Conservation (phyloP, 2,797 vertebrate species). For the Delichon dasypus region DNA sequence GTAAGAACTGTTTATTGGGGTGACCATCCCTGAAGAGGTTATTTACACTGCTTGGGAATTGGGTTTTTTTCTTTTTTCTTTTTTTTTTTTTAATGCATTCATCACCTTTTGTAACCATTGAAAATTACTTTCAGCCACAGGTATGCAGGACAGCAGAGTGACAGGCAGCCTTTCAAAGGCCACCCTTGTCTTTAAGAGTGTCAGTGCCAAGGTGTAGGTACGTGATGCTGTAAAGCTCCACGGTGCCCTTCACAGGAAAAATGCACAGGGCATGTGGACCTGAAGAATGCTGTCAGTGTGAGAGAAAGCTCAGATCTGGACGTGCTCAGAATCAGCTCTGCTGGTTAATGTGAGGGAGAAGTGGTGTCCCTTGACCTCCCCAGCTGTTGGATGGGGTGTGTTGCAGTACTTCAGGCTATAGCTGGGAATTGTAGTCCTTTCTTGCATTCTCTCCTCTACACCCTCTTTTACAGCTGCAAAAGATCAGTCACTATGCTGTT, state of each 20-base stretch:
- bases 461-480: not conserved
- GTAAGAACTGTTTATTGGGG: not conserved
- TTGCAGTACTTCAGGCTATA: not conserved
- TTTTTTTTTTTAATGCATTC: not conserved
- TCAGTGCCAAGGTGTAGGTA: accelerated
- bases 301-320: not conserved
- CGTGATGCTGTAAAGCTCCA: not conserved
- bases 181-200: not conserved
- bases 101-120: not conserved
- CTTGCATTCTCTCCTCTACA: not conserved
- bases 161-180: not conserved
- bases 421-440: not conserved
- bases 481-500: not conserved
- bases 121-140: not conserved
- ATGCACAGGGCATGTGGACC: too few species aligned
- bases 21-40: not conserved
- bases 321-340: not conserved
- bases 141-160: not conserved
- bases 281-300: not conserved
- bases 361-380: not conserved
- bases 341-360: not conserved
- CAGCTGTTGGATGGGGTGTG: not conserved
- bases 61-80: not conserved
- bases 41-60: not conserved
- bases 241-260: not conserved